Conservation (phyloP, 2,888 invertebrate genomes). For the Alsophila aescularia region DNA sequence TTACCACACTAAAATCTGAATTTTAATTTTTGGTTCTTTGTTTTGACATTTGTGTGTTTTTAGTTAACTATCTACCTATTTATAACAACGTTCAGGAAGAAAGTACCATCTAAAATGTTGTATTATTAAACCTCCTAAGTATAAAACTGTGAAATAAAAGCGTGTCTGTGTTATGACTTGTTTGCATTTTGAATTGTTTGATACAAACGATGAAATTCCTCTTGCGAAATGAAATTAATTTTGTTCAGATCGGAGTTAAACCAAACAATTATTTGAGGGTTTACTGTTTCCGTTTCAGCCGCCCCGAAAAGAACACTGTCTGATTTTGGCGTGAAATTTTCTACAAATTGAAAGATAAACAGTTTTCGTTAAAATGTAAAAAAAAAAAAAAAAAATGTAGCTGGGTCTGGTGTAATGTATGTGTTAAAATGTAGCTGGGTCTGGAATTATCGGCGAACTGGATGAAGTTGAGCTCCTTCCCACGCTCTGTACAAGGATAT, state of each 20-base stretch:
- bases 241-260: constrained; percentile 29
- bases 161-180: neutral
- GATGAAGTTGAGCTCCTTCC: constrained; percentile 33
- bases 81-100: too few species aligned
- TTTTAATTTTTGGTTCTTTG: too few species aligned
- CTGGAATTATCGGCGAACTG: constrained; percentile 6
- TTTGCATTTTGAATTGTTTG: constrained; percentile 11
- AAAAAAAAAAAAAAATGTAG: too few species aligned
- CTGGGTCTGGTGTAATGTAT: too few species aligned
- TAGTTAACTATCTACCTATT: too few species aligned
- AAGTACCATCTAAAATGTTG: too few species aligned
- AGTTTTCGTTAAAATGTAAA: too few species aligned
- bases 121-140: too few species aligned
- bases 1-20: too few species aligned
- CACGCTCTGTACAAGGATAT: constrained; percentile 33
- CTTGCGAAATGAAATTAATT: constrained; percentile 35
- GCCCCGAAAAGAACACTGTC: constrained; percentile 18
- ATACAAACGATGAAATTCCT: constrained; percentile 23
- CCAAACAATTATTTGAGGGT: constrained; percentile 33
- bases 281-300: constrained; percentile 25
- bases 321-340: constrained; percentile 20
- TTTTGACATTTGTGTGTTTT: too few species aligned
- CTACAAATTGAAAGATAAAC: constrained; percentile 21
- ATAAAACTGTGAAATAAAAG: neutral
- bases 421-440: constrained; percentile 2